Evolutionary conservation across 37 sponge, comb jelly and placozoan genomes (phyloP), one percentile per base, ranked within the genome.

Genomic region (Mnemiopsis leidyi): DNA sequence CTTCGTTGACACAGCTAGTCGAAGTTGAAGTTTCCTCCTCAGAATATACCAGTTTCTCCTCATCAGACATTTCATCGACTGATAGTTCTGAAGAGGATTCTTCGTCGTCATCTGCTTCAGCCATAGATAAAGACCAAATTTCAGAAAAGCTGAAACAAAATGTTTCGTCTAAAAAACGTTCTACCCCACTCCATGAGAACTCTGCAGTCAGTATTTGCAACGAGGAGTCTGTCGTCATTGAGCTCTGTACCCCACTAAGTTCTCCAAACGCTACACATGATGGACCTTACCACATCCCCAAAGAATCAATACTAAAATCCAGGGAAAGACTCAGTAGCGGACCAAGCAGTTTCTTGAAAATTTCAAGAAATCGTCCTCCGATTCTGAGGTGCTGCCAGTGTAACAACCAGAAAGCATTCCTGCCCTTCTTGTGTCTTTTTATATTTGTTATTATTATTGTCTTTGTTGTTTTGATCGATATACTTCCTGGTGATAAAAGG

Each of bases 201-300:
- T 71, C 75, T 23, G 75, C 30, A 23, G 75, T 71, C 30, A 71
- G 75, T 5, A 28, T 71, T 24, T 71, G 75, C 30, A 71, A 71
- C 20, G 75, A 23, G 75, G 75, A 71, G 75, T 71, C 75, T 7
- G 75, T 71, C 3, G 75, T 71, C 75, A 71, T 71, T 29, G 75
- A 71, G 20, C 5, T 71, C 25, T n/a, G 30, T 71, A 7, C 25
- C 30, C 20, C 5, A 71, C 20, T 7, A 5, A 28, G 75, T 5
- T n/a, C 25, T 5, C n/a, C 5, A 5, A 71, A n/a, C 25, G 20
- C 3, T 29, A 71, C n/a, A 3, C 75, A 13, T 7, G 30, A 71
- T 71, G 23, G 30, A 23, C 75, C 75, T 23, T 71, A 71, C n/a
- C 30, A 29, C 30, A 28, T 71, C 3, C 5, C 2, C 7, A 71